A percentile compares a stretch with the other conserved stretches of the same genome.
phyloP scores from a whole-genome alignment of 2,888 invertebrate species.

The Polymixis lichenea region DNA sequence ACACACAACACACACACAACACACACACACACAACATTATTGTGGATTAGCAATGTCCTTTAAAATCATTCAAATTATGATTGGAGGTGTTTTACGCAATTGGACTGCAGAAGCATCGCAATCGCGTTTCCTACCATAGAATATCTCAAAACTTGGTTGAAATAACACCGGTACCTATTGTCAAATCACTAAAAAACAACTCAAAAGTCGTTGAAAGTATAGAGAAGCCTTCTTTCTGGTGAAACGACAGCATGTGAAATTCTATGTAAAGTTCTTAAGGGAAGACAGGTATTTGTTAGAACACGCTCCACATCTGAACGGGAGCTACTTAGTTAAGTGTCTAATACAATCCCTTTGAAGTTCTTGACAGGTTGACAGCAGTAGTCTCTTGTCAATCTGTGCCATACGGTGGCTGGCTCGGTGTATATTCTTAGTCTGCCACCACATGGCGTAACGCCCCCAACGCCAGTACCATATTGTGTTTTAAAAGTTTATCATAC shows the following conservation, averaged over 20 bases:
- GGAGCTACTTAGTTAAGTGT: not conserved
- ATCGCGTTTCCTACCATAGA: too few relatives aligned
- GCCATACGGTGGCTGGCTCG: slow-evolving; percentile 22
- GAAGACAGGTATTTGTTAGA: not conserved
- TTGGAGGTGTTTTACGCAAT: too few relatives aligned
- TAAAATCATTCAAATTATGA: too few relatives aligned
- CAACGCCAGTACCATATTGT: too few relatives aligned
- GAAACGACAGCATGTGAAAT: not conserved
- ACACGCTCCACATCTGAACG: not conserved
- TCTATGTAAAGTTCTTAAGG: not conserved
- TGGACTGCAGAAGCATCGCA: too few relatives aligned
- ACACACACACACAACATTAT: too few relatives aligned
- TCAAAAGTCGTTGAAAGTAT: too few relatives aligned
- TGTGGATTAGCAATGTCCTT: too few relatives aligned
- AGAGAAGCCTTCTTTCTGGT: not conserved
- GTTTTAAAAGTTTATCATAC: too few relatives aligned
- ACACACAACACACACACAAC: too few relatives aligned
- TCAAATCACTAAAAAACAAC: not conserved
- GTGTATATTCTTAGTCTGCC: slow-evolving; percentile 23
- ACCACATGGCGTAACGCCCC: slow-evolving; percentile 6
- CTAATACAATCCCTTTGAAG: slow-evolving; percentile 20
- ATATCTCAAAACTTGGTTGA: too few relatives aligned
- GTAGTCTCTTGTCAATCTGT: slow-evolving; percentile 21
- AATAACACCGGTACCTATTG: too few relatives aligned
- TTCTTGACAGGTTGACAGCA: slow-evolving; percentile 33